phyloP scores from a whole-genome alignment of 2,797 vertebrate genomes.

The Caiman crocodilus region DNA sequence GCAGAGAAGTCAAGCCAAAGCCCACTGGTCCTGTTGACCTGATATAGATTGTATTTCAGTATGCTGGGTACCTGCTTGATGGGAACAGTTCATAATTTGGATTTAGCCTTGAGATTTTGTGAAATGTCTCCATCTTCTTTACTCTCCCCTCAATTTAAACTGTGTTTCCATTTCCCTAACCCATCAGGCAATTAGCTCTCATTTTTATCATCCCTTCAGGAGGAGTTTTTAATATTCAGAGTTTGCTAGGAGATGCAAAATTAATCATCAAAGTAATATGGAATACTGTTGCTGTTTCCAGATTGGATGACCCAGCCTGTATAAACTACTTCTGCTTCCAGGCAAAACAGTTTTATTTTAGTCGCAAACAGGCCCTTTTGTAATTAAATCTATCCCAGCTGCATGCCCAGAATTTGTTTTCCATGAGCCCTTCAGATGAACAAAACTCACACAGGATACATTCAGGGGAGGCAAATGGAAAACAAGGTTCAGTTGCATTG shows the following conservation, averaged over 20 bases:
- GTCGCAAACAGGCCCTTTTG: conserved; percentile 33
- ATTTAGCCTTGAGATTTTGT: background rate
- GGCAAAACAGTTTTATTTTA: conserved; percentile 46
- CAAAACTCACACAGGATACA: background rate
- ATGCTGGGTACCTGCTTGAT: conserved; percentile 1
- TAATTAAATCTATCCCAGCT: conserved; percentile 5
- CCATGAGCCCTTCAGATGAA: background rate
- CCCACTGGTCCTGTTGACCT: conserved; percentile 68
- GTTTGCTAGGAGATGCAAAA: conserved; percentile 16
- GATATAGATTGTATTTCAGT: conserved; percentile 26
- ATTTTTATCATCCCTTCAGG: conserved; percentile 28
- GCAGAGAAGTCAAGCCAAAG: conserved; percentile 67
- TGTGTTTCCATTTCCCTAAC: conserved; percentile 31
- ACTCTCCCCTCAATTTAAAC: background rate
- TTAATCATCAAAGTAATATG: background rate
- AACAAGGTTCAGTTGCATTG: background rate
- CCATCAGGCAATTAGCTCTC: conserved; percentile 32
- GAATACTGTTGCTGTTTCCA: background rate
- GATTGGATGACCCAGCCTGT: conserved; percentile 10
- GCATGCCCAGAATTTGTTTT: conserved; percentile 48
- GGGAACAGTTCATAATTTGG: conserved; percentile 9
- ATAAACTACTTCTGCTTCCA: conserved; percentile 10
- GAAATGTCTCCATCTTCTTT: background rate
- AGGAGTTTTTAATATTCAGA: conserved; percentile 34
- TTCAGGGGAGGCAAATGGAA: background rate